Conservation (phyloP, 2,888 invertebrate species). For the Piscicola geometra region DNA sequence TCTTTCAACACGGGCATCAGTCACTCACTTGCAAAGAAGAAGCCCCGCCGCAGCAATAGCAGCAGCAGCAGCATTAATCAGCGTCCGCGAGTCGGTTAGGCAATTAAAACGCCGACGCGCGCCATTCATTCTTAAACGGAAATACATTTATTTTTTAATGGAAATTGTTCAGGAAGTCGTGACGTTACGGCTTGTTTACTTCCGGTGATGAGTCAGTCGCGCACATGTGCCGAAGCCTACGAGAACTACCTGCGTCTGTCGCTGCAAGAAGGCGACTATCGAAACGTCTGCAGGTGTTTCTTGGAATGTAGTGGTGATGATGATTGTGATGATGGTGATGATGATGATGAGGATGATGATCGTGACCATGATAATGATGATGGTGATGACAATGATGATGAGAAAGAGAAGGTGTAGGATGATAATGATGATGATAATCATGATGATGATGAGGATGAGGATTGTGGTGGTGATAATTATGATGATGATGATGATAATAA, state of each 20-base stretch:
- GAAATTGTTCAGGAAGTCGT: conserved; percentile 1
- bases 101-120: background rate
- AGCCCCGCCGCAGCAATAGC: too few relatives aligned
- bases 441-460: too few relatives aligned
- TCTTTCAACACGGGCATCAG: too few relatives aligned
- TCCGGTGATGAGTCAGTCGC: conserved; percentile 1
- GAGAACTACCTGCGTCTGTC: background rate
- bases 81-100: background rate
- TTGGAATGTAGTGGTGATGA: background rate
- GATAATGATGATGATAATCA: too few relatives aligned
- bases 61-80: too few relatives aligned
- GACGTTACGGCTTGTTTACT: conserved; percentile 1
- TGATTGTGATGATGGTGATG: background rate
- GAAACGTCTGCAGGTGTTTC: background rate
- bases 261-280: background rate
- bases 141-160: background rate
- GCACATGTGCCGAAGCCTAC: background rate
- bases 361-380: too few relatives aligned
- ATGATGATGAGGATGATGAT: background rate
- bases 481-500: too few relatives aligned
- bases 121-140: background rate
- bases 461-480: too few relatives aligned
- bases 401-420: too few relatives aligned
- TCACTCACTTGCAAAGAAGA: background rate
- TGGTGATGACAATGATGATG: too few relatives aligned